A percentile compares a stretch with the other conserved stretches of the same genome.
Conservation (phyloP, 2,888 invertebrate species). For the Harpagoxenus sublaevis region DNA sequence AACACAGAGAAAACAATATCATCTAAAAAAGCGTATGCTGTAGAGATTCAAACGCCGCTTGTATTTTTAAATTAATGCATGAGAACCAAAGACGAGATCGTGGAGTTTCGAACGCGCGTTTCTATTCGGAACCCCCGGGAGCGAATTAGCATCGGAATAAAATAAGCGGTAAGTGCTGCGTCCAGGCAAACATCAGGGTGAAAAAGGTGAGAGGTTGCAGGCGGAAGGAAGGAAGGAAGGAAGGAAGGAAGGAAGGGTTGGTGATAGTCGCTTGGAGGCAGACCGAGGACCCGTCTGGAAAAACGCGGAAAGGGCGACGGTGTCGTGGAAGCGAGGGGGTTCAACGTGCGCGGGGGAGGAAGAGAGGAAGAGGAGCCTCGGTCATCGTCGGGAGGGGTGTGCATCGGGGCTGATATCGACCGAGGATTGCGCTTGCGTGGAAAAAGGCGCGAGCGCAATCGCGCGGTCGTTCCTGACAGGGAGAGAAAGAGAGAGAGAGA, state of each 20-base stretch:
- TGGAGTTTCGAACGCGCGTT: neutral
- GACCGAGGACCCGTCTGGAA: slow-evolving; percentile 50
- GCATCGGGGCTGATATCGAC: slow-evolving; percentile 79
- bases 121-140: neutral
- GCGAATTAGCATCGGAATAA: slow-evolving; percentile 12
- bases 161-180: neutral
- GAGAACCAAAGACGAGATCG: neutral
- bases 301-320: slow-evolving; percentile 48
- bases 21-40: too few relatives aligned
- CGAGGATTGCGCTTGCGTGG: slow-evolving; percentile 84
- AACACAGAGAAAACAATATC: neutral
- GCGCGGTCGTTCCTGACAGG: slow-evolving; percentile 65
- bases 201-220: slow-evolving; percentile 54
- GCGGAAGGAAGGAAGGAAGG: slow-evolving; percentile 30
- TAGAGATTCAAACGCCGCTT: slow-evolving; percentile 21
- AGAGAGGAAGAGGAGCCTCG: slow-evolving; percentile 42
- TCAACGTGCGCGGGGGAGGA: slow-evolving; percentile 53
- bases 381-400: slow-evolving; percentile 57
- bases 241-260: slow-evolving; percentile 24
- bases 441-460: slow-evolving; percentile 81
- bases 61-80: slow-evolving; percentile 10
- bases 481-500: slow-evolving; percentile 44
- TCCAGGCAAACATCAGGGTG: slow-evolving; percentile 10
- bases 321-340: neutral
- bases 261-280: neutral